phyloP scores from a whole-genome alignment of 2,113 vertebrate genomes.

The Camelus dromedarius region DNA sequence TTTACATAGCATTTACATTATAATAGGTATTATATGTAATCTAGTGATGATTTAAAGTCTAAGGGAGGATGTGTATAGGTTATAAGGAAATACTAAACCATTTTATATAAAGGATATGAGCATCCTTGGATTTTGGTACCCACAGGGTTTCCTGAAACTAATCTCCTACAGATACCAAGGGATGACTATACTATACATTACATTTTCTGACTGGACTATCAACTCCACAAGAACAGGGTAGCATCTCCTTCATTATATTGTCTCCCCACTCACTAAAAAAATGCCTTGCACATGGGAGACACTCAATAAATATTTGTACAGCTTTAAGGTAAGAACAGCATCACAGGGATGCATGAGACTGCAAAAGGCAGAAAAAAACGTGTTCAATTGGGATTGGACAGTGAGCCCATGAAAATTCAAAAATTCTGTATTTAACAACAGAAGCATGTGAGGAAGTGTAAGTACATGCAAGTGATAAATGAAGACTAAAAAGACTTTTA shows the following conservation, averaged over 20 bases:
- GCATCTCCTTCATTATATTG: neutral
- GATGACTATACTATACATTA: neutral
- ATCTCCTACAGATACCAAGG: neutral
- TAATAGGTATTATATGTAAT: neutral
- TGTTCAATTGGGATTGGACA: neutral
- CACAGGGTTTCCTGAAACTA: neutral
- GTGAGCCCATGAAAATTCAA: neutral
- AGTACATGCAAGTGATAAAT: neutral
- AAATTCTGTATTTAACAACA: neutral
- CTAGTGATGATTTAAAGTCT: neutral
- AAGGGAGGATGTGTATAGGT: neutral
- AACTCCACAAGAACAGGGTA: neutral
- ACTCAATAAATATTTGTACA: neutral
- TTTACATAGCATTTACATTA: neutral
- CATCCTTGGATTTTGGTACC: neutral
- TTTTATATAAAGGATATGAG: neutral
- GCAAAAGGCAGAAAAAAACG: constrained; percentile 19
- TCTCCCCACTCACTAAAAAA: neutral
- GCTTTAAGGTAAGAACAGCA: neutral
- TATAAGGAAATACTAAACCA: neutral
- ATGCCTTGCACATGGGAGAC: neutral
- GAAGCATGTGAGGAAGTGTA: neutral
- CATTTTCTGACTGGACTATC: neutral
- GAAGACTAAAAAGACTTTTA: neutral
- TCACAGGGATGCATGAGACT: neutral